Base-by-base conservation (phyloP, 2,888 invertebrate genomes). In the Patella pellucida region DNA sequence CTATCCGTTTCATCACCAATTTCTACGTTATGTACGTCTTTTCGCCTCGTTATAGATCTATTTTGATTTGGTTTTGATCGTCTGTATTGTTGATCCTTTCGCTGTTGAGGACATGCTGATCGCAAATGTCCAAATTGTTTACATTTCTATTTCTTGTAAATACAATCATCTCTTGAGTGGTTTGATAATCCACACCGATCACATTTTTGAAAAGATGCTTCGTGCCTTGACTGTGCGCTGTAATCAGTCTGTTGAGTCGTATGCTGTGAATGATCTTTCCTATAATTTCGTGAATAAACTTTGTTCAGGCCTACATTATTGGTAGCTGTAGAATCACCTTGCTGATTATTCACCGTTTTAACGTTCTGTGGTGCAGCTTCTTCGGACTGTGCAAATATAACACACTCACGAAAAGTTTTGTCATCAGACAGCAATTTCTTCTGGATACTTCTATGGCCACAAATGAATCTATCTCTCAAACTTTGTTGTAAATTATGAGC, bases 181-280 rank as follows among this genome's bases (percentile, higher is more conserved):
- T 56, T 56, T 9, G 56, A 56, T 56, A 56, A 56, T 56, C 56
- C 56, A 56, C 56, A 56, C 16, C 56, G 16, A 19, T 56, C 56
- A 56, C 56, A 56, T 41, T 41, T 41, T 41, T 41, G 41, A 41
- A 9, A 41, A 41, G 9, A 41, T 41, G 9, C 41, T 41, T 4
- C 9, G 41, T 41, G 41, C 16, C 19, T 14, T 56, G 56, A 56
- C 2, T 19, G 16, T 9, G 19, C 7, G 16, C 56, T 19, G 19
- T 16, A 16, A 56, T 19, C 19, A 19, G 16, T 56, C 9, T 14
- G 7, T 19, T 19, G 56, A 16, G 56, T 19, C 41, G 7, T 41
- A 41, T 41, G 41, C 19, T 56, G 56, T n/a, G n/a, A n/a, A n/a
- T n/a, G n/a, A n/a, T n/a, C n/a, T n/a, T n/a, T n/a, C n/a, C n/a